Percentiles rank a stretch among this genome's conserved stretches.
Evolutionary conservation across 2,113 vertebrate genomes (phyloP).

Genomic region (Platichthys stellatus): DNA sequence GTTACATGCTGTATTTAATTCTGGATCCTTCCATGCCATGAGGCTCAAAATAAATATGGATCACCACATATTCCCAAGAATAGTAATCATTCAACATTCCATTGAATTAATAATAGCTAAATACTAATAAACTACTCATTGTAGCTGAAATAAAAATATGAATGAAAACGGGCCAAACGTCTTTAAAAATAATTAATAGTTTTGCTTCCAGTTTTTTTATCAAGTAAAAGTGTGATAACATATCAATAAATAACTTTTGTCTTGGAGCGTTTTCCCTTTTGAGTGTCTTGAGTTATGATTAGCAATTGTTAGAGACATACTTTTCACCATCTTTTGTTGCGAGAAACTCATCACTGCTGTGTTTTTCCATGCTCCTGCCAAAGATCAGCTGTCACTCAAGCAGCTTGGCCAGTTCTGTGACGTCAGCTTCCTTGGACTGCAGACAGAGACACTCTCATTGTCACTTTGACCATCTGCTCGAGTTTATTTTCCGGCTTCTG

Average conservation of each 20-base stretch:
- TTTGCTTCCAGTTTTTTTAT: too few species aligned
- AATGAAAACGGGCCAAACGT: too few species aligned
- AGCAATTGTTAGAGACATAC: background rate
- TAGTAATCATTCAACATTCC: too few species aligned
- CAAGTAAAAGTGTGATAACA: background rate
- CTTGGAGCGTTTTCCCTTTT: background rate
- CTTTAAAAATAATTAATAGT: too few species aligned
- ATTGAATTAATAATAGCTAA: too few species aligned
- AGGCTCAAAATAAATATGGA: too few species aligned
- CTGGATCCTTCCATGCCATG: too few species aligned
- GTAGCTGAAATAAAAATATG: too few species aligned
- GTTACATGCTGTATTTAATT: too few species aligned
- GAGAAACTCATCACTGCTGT: background rate
- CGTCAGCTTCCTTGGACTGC: constrained; percentile 27
- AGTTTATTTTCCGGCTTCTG: constrained; percentile 16
- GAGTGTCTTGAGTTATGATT: background rate
- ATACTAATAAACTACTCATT: too few species aligned
- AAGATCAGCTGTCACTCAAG: constrained; percentile 34
- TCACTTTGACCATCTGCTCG: constrained; percentile 50
- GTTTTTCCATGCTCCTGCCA: background rate
- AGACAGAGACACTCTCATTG: constrained; percentile 42
- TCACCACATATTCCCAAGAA: too few species aligned
- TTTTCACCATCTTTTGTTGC: background rate
- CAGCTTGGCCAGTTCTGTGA: background rate
- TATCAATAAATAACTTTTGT: background rate